These are phyloP conservation scores for Aphelinus certus DNA, from an alignment of 1,140 invertebrate species.

Conservation along the genomic window DNA sequence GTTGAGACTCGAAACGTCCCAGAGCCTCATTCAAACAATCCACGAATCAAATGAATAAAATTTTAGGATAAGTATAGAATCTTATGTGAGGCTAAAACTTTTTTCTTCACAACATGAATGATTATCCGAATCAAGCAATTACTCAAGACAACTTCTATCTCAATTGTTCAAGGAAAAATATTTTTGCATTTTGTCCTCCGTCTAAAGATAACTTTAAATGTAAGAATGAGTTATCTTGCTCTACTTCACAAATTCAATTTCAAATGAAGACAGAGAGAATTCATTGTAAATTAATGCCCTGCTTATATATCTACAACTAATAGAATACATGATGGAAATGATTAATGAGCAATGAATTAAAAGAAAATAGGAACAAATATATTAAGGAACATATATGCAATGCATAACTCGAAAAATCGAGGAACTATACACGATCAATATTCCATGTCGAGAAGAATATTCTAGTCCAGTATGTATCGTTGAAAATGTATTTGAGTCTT, in stretches of 20 bases:
- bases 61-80: too few species aligned
- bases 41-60: neutral
- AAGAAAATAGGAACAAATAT: constrained; percentile 61
- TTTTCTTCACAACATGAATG: too few species aligned
- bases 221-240: too few species aligned
- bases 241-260: neutral
- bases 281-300: constrained; percentile 50
- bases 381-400: constrained; percentile 60
- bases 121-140: too few species aligned
- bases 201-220: too few species aligned
- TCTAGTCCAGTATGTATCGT: too few species aligned
- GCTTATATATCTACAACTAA: constrained; percentile 31
- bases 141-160: too few species aligned
- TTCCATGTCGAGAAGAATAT: neutral
- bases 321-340: constrained; percentile 43
- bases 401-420: constrained; percentile 49
- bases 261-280: constrained; percentile 7
- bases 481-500: neutral
- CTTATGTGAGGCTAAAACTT: too few species aligned
- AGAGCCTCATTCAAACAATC: neutral
- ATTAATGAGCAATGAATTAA: constrained; percentile 39
- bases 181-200: too few species aligned
- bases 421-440: constrained; percentile 48
- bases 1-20: neutral
- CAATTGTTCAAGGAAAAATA: too few species aligned